These are phyloP conservation scores for Yponomeuta sedellus DNA, from an alignment of 2,888 invertebrate species.

Conservation along the genomic window DNA sequence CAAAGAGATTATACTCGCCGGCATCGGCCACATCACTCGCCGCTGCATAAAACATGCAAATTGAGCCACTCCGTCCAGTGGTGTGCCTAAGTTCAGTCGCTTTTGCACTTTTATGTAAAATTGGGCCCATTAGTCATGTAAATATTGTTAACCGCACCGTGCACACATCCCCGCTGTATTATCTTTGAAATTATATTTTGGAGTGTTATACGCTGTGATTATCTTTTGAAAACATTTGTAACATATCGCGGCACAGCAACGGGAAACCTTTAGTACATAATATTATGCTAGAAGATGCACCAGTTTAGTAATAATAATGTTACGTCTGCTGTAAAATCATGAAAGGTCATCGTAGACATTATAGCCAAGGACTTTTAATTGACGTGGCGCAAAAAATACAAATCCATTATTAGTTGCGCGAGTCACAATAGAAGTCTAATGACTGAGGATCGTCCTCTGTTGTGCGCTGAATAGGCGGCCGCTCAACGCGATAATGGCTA, in stretches of 20 bases:
- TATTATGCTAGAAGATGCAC: too few relatives aligned
- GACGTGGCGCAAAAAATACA: constrained; percentile 39
- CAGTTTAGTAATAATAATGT: too few relatives aligned
- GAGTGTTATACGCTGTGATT: neutral
- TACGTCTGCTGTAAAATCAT: too few relatives aligned
- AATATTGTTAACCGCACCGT: constrained; percentile 64
- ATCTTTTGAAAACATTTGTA: neutral
- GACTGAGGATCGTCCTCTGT: constrained; percentile 50
- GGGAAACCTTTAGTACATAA: too few relatives aligned
- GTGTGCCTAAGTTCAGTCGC: constrained; percentile 65
- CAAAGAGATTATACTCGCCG: constrained; percentile 43
- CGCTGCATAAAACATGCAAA: constrained; percentile 73
- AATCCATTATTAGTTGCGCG: constrained; percentile 51
- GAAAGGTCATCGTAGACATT: too few relatives aligned
- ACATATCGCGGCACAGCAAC: too few relatives aligned
- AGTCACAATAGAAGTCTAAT: constrained; percentile 57
- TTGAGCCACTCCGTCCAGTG: constrained; percentile 69
- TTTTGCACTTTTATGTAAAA: constrained; percentile 72
- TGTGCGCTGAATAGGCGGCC: constrained; percentile 53
- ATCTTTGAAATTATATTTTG: constrained; percentile 9
- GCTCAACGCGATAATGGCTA: constrained; percentile 57
- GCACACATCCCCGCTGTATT: constrained; percentile 34
- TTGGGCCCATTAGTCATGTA: constrained; percentile 65
- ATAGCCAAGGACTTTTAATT: constrained; percentile 33
- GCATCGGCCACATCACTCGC: constrained; percentile 50